A percentile compares a stretch with the other conserved stretches of the same genome.
These are phyloP conservation scores for Automeris io DNA, from an alignment of 2,888 invertebrate species.

Conservation along the genomic window DNA sequence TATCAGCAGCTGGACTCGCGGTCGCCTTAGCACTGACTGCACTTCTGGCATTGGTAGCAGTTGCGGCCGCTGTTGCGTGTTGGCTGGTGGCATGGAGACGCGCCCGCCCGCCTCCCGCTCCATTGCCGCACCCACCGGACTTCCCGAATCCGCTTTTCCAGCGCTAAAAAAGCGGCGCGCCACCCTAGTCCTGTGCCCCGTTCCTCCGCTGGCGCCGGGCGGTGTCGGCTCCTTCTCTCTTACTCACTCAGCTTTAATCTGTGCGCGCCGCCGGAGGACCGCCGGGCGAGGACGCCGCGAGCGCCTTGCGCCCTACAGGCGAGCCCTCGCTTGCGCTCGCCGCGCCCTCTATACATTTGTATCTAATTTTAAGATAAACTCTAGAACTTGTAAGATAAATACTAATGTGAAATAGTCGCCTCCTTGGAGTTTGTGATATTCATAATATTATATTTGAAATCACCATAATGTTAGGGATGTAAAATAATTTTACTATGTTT, in stretches of 20 bases:
- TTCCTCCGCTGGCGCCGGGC: conserved; percentile 75
- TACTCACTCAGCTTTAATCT: conserved; percentile 62
- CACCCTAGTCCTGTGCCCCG: conserved; percentile 63
- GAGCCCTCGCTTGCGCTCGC: conserved; percentile 59
- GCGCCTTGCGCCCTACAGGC: conserved; percentile 38
- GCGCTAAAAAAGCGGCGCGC: conserved; percentile 43
- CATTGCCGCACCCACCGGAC: conserved; percentile 95
- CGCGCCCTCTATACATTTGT: conserved; percentile 43
- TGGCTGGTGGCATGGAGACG: conserved; percentile 96
- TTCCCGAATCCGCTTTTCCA: conserved; percentile 95
- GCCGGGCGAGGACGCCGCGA: conserved; percentile 63
- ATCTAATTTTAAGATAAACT: conserved; percentile 24
- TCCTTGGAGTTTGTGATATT: conserved; percentile 75
- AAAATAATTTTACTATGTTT: conserved; percentile 59
- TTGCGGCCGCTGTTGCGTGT: conserved; percentile 95
- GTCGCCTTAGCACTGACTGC: conserved; percentile 95
- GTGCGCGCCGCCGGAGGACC: conserved; percentile 73
- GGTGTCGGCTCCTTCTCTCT: conserved; percentile 67
- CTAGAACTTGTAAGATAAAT: too few species aligned
- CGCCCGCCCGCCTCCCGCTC: conserved; percentile 90
- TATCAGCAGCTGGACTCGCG: conserved; percentile 94
- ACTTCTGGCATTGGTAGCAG: conserved; percentile 92
- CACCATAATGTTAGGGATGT: conserved; percentile 68
- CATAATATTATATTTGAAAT: conserved; percentile 67
- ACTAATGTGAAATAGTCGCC: conserved; percentile 68